Conservation (phyloP, 2,113 vertebrate genomes). For the Mustela lutreola region DNA sequence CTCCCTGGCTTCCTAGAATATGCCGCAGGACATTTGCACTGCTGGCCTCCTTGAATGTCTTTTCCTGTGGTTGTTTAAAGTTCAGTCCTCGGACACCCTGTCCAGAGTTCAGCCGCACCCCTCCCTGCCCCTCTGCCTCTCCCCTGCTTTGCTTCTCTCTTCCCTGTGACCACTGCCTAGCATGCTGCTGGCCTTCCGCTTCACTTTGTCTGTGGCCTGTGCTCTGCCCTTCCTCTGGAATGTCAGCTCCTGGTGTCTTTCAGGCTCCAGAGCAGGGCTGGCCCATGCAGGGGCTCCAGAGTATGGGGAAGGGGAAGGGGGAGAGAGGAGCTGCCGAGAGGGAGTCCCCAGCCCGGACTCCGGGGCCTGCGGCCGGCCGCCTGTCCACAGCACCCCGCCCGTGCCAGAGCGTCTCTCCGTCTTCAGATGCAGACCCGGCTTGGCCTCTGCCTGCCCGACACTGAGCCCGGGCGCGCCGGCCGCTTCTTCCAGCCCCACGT, state of each 20-base stretch:
- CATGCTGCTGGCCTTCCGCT: rapidly evolving
- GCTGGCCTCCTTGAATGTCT: rapidly evolving
- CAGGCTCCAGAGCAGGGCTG: background rate
- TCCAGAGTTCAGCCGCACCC: rapidly evolving
- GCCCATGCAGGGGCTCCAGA: background rate
- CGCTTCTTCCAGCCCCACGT: rapidly evolving
- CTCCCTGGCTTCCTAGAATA: rapidly evolving
- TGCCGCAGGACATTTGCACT: background rate
- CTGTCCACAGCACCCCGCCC: rapidly evolving
- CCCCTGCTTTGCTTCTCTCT: rapidly evolving
- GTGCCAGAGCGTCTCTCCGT: rapidly evolving
- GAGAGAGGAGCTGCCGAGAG: too few relatives aligned
- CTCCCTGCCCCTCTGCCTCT: rapidly evolving
- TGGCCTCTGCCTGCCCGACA: background rate
- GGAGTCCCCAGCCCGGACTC: rapidly evolving
- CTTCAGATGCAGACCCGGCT: rapidly evolving
- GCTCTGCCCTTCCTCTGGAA: background rate
- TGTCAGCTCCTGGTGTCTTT: background rate
- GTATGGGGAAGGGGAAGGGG: background rate
- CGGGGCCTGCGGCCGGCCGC: rapidly evolving
- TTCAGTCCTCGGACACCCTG: background rate
- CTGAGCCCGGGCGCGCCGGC: rapidly evolving
- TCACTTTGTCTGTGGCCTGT: rapidly evolving
- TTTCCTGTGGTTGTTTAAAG: rapidly evolving
- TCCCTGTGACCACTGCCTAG: rapidly evolving